Conservation (phyloP, 2,888 invertebrate genomes). For the Schrankia costaestrigalis region DNA sequence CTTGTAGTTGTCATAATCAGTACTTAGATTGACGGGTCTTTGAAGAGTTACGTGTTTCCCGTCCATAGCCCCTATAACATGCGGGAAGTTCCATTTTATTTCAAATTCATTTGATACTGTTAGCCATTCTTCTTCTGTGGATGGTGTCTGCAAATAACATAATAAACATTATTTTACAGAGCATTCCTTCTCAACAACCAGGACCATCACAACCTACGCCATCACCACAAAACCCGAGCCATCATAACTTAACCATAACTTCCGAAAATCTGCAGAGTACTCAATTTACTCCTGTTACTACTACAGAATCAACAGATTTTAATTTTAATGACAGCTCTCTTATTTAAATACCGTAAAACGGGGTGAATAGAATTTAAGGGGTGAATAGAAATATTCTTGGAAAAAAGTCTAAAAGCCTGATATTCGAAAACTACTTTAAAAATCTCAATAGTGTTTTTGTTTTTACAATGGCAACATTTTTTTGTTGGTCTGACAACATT, state of each 20-base stretch:
- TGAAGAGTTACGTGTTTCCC: conserved; percentile 18
- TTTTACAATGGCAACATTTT: conserved; percentile 11
- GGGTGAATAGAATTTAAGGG: conserved; percentile 4
- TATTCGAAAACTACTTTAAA: conserved; percentile 10
- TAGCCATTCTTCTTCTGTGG: conserved; percentile 3
- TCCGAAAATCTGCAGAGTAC: too few species aligned
- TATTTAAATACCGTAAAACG: neutral
- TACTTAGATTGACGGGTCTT: conserved; percentile 19
- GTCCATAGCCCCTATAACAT: conserved; percentile 2
- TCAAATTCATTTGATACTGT: neutral
- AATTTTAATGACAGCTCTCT: too few species aligned
- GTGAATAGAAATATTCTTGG: conserved; percentile 12
- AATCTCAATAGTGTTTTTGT: conserved; percentile 9
- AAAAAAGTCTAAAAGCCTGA: conserved; percentile 9
- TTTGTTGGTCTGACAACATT: conserved; percentile 10
- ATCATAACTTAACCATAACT: too few species aligned
- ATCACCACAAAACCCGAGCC: too few species aligned
- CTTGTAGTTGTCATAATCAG: conserved; percentile 15
- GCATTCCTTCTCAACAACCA: too few species aligned
- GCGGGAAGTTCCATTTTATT: conserved; percentile 4
- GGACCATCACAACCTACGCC: too few species aligned
- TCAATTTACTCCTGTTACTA: too few species aligned
- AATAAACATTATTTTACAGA: too few species aligned
- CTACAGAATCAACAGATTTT: too few species aligned
- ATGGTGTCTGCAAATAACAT: conserved; percentile 4